Conservation (phyloP, 2,113 vertebrate genomes). For the Chaetodon auriga region DNA sequence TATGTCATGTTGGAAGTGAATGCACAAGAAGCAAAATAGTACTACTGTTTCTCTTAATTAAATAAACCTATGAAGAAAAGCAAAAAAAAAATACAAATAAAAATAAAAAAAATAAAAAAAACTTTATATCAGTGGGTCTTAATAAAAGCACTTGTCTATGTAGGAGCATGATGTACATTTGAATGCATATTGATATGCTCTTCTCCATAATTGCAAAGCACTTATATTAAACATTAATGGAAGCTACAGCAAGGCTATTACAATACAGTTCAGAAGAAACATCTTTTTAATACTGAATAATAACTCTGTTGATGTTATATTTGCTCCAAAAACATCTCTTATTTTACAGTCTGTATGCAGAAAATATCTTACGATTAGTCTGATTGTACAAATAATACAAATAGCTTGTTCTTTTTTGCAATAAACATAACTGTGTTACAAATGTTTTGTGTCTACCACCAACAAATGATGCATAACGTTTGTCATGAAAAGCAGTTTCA, state of each 20-base stretch:
- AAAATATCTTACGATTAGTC: not conserved
- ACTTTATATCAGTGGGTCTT: not conserved
- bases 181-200: not conserved
- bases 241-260: constrained; percentile 32
- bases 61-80: not conserved
- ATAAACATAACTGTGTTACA: constrained; percentile 29
- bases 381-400: constrained; percentile 32
- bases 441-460: not conserved
- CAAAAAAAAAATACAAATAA: too few relatives aligned
- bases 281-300: not conserved
- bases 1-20: not conserved
- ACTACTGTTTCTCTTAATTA: not conserved
- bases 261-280: constrained; percentile 11
- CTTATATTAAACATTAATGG: not conserved
- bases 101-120: too few relatives aligned
- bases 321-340: not conserved
- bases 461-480: not conserved
- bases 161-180: not conserved
- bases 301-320: not conserved
- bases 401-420: not conserved
- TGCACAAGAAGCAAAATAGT: not conserved
- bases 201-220: constrained; percentile 20
- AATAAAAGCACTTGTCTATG: constrained; percentile 18
- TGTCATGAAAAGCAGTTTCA: constrained; percentile 4
- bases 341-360: not conserved